Percentiles rank a stretch among this genome's conserved stretches.
Conservation (phyloP, 2,797 vertebrate genomes). For the Myripristis murdjan region DNA sequence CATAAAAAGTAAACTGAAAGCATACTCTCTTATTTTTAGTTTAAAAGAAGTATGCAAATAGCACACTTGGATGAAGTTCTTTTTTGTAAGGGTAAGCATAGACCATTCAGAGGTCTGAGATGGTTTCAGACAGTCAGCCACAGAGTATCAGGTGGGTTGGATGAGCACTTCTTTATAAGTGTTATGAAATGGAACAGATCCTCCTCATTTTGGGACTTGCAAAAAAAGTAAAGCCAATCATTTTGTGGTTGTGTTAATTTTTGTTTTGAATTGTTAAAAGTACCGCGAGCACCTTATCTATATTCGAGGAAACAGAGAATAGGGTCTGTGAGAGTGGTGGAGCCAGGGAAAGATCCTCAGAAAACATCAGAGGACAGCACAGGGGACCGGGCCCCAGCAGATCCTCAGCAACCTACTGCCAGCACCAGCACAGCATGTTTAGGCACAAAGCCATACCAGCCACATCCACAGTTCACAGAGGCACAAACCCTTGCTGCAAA, state of each 20-base stretch:
- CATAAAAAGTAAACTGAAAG: slow-evolving; percentile 4
- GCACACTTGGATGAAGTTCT: too few species aligned
- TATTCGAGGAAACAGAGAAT: neutral
- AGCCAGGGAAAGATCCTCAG: neutral
- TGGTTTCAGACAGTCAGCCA: too few species aligned
- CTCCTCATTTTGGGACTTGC: too few species aligned
- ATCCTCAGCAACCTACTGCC: neutral
- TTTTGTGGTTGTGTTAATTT: slow-evolving; percentile 1
- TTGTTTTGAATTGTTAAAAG: neutral
- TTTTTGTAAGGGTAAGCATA: too few species aligned
- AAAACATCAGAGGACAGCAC: neutral
- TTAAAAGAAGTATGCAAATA: slow-evolving; percentile 2
- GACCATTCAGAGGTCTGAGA: too few species aligned
- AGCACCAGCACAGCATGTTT: neutral
- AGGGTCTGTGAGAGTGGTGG: neutral
- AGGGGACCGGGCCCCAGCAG: neutral
- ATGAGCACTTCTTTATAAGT: too few species aligned
- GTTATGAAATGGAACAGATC: too few species aligned
- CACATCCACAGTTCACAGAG: slow-evolving; percentile 17
- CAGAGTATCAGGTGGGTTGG: too few species aligned
- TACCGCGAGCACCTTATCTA: neutral
- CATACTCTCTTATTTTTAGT: slow-evolving; percentile 6
- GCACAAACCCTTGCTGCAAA: slow-evolving; percentile 13
- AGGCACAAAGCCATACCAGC: slow-evolving; percentile 12
- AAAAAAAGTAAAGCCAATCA: neutral